A percentile compares a stretch with the other conserved stretches of the same genome.
phyloP scores from a whole-genome alignment of 2,797 vertebrate genomes.

The Pangasius mekongensis region DNA sequence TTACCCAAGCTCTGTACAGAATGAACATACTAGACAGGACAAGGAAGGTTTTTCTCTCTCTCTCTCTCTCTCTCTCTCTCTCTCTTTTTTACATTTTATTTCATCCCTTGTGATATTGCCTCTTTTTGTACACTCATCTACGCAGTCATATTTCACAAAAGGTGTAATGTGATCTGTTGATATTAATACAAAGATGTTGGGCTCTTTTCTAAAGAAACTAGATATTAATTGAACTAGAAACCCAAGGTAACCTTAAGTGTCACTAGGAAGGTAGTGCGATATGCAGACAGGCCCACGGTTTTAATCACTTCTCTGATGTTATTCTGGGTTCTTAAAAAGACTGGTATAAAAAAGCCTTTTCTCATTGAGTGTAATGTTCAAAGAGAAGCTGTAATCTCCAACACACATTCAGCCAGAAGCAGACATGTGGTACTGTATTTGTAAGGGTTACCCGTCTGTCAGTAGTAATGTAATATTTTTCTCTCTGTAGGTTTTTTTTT shows the following conservation, averaged over 20 bases:
- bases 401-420: constrained; percentile 17
- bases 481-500: background rate
- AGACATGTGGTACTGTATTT: background rate
- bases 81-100: background rate
- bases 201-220: constrained; percentile 67
- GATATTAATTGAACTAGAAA: constrained; percentile 78
- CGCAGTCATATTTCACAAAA: constrained; percentile 69
- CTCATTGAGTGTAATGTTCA: constrained; percentile 31
- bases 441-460: constrained; percentile 11
- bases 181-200: constrained; percentile 63
- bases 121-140: constrained; percentile 69
- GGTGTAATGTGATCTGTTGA: constrained; percentile 70
- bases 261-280: constrained; percentile 58
- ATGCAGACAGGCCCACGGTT: constrained; percentile 31
- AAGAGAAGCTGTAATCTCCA: constrained; percentile 30
- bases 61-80: background rate
- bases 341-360: constrained; percentile 19
- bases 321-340: background rate
- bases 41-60: constrained; percentile 60
- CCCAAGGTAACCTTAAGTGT: constrained; percentile 77
- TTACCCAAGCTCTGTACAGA: constrained; percentile 90
- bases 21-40: constrained; percentile 69
- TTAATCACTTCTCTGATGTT: constrained; percentile 31
- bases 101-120: constrained; percentile 56
- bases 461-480: constrained; percentile 5